Conservation (phyloP, 1,140 invertebrate genomes). For the Papilio xuthus region DNA sequence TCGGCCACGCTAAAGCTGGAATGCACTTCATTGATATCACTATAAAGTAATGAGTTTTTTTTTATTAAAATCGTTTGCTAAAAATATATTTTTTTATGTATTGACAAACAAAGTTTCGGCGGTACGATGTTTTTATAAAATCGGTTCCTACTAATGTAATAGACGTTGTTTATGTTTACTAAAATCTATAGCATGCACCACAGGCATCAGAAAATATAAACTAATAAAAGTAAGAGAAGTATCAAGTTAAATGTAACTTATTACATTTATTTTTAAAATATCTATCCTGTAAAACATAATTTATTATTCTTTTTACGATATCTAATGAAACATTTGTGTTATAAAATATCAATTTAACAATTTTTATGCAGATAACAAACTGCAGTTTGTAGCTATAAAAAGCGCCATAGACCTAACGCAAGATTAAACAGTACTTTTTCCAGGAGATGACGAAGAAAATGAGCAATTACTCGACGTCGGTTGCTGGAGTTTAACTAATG, state of each 20-base stretch:
- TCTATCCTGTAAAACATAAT: too few relatives aligned
- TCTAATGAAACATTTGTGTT: too few relatives aligned
- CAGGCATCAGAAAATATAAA: too few relatives aligned
- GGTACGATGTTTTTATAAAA: background rate
- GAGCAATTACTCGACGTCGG: slow-evolving; percentile 75
- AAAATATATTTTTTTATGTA: slow-evolving; percentile 25
- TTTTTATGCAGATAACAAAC: background rate
- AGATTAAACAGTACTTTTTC: slow-evolving; percentile 58
- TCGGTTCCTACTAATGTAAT: background rate
- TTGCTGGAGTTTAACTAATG: slow-evolving; percentile 75
- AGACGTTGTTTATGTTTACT: background rate
- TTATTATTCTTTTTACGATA: too few relatives aligned
- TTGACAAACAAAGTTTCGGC: background rate
- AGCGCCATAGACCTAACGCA: slow-evolving; percentile 26
- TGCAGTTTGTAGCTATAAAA: background rate
- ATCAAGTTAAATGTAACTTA: too few relatives aligned
- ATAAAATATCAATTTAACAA: background rate
- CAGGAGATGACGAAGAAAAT: slow-evolving; percentile 70
- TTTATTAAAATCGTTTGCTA: slow-evolving; percentile 46
- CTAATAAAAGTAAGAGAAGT: too few relatives aligned
- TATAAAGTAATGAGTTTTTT: slow-evolving; percentile 78
- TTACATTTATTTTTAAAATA: too few relatives aligned
- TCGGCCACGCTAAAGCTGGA: slow-evolving; percentile 75
- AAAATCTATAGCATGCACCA: background rate
- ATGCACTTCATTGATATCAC: slow-evolving; percentile 78